Base-by-base conservation (phyloP, 1,140 invertebrate genomes). In the Leguminivora glycinivorella region DNA sequence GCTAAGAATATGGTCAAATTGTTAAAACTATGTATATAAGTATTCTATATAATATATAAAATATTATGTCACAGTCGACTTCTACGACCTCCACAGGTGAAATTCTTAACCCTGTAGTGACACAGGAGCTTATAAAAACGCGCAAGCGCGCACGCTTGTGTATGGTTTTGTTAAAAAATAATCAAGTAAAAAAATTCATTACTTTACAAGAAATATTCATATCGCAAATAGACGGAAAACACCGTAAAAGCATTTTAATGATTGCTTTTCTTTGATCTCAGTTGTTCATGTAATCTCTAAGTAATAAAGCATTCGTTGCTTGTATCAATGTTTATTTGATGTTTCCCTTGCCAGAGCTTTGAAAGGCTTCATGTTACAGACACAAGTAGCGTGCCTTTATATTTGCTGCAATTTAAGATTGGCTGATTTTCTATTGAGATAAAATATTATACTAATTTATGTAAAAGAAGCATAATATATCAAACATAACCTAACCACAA, bases 181-280 rank as follows among this genome's bases (percentile, higher is more conserved):
- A n/a, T n/a, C n/a, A n/a, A n/a, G n/a, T 52, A 52, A 52, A 9
- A 52, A 38, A 12, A 6, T 38, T 31, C 10, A 38, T 38, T 38
- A 38, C 10, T 38, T 14, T 12, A 38, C 5, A 52, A 52, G 47
- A 52, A 52, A 52, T 52, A n/a, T 19, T 19, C 47, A 19, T 52
- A 7, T n/a, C 40, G 12, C 5, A 52, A 52, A 52, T 22, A 22
- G 19, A 52, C 17, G 14, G 47, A 2, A 22, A 52, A 22, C 9
- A 52, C 47, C 17, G 43, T 52, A 22, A 52, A 52, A 52, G 47
- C 19, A 52, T 22, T 52, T 22, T 52, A 52, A 52, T 52, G 47
- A 52, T 52, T 52, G 10, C 47, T 52, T 43, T 22, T 52, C 47
- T 52, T 52, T 52, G 47, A 52, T 52, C 43, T 52, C 17, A 1